Conservation (phyloP, 2,113 vertebrate species). For the human (Homo sapiens) region DNA sequence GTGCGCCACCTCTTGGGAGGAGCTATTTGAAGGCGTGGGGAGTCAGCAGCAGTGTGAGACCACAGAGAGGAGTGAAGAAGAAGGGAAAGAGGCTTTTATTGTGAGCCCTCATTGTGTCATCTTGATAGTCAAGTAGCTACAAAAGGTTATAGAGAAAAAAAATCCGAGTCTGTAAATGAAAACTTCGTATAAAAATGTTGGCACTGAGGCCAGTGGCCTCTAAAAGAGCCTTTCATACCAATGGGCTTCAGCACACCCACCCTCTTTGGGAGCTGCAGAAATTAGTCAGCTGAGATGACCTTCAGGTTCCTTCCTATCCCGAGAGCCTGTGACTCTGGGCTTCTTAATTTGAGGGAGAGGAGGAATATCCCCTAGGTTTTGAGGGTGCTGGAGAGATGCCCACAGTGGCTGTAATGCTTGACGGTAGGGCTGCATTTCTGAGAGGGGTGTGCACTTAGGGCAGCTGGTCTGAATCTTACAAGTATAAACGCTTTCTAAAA, state of each 20-base stretch:
- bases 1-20: not conserved
- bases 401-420: fast-evolving
- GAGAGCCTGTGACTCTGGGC: too few relatives aligned
- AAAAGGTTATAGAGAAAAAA: not conserved
- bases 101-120: not conserved
- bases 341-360: not conserved
- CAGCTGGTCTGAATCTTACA: not conserved
- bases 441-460: too few relatives aligned
- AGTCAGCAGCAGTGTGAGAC: not conserved
- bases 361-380: not conserved
- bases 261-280: not conserved
- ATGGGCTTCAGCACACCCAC: not conserved
- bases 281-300: not conserved
- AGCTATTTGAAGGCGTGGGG: not conserved
- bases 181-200: not conserved
- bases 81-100: not conserved
- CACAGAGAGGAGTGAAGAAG: not conserved
- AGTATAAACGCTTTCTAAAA: not conserved
- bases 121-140: not conserved
- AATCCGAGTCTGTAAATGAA: not conserved
- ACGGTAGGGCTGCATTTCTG: not conserved
- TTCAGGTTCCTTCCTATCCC: not conserved
- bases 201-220: not conserved
- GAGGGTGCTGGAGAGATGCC: not conserved
- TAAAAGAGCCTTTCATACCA: not conserved